Conservation (phyloP, 2,113 vertebrate genomes). For the Aleadryas rufinucha region DNA sequence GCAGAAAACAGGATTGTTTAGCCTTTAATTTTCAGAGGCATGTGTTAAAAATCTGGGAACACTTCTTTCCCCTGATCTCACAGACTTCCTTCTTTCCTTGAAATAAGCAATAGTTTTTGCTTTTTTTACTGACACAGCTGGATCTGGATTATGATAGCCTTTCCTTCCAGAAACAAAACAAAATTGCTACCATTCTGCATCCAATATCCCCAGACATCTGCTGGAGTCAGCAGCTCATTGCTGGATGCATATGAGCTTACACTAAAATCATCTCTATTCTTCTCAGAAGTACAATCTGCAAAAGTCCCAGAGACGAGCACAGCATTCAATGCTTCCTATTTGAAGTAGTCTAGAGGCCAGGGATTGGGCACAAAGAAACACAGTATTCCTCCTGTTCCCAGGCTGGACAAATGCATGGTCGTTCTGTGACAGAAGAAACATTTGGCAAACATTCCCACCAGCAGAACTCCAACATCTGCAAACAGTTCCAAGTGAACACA, state of each 20-base stretch:
- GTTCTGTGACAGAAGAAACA: constrained; percentile 22
- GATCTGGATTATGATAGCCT: constrained; percentile 10
- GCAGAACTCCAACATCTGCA: constrained; percentile 34
- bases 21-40: background rate
- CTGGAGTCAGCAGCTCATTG: constrained; percentile 7
- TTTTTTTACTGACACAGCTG: constrained; percentile 28
- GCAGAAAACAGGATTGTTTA: background rate
- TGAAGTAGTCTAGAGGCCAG: background rate
- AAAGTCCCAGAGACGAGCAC: background rate
- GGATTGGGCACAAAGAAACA: background rate
- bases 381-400: constrained; percentile 12
- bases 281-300: constrained; percentile 11
- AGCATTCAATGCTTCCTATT: background rate
- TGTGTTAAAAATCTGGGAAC: background rate
- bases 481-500: background rate
- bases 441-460: constrained; percentile 32
- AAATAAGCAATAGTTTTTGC: constrained; percentile 4
- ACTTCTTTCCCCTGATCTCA: background rate
- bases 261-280: constrained; percentile 51
- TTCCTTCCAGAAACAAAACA: constrained; percentile 51
- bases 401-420: constrained; percentile 24
- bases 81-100: constrained; percentile 34
- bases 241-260: constrained; percentile 11
- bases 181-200: constrained; percentile 44
- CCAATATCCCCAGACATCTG: constrained; percentile 45